Conservation (phyloP, 1,140 invertebrate genomes). For the Drosophila tani region DNA sequence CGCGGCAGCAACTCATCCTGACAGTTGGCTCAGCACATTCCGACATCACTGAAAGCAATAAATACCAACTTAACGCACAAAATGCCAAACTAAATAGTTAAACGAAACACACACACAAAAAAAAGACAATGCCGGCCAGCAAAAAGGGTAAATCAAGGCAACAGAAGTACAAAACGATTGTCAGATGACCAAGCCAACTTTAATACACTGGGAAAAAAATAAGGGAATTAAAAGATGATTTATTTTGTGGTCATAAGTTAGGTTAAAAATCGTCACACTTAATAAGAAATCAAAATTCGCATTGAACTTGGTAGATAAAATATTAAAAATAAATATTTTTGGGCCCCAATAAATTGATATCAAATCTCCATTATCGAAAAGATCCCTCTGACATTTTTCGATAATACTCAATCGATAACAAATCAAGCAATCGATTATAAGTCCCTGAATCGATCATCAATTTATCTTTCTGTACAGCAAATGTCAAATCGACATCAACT, state of each 20-base stretch:
- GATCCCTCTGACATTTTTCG: background rate
- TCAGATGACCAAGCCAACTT: constrained; percentile 24
- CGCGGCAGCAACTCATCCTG: constrained; percentile 68
- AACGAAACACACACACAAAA: constrained; percentile 46
- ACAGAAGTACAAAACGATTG: constrained; percentile 14
- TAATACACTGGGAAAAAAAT: background rate
- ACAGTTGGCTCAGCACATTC: constrained; percentile 74
- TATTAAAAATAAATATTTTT: no score
- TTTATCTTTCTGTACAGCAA: no score
- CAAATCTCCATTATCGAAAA: background rate
- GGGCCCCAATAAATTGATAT: no score
- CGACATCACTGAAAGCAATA: constrained; percentile 85
- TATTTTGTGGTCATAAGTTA: no score
- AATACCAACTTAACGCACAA: constrained; percentile 85
- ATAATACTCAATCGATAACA: background rate
- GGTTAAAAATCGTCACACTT: no score
- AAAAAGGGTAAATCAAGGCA: constrained; percentile 40
- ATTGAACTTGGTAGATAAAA: no score
- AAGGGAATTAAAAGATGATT: background rate
- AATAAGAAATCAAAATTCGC: no score
- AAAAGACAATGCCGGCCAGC: constrained; percentile 10
- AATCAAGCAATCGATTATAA: background rate
- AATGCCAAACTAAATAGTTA: constrained; percentile 84
- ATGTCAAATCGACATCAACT: no score
- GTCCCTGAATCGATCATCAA: background rate